Evolutionary conservation across 2,113 vertebrate species (phyloP).

Genomic region (rabbit (Oryctolagus cuniculus)): DNA sequence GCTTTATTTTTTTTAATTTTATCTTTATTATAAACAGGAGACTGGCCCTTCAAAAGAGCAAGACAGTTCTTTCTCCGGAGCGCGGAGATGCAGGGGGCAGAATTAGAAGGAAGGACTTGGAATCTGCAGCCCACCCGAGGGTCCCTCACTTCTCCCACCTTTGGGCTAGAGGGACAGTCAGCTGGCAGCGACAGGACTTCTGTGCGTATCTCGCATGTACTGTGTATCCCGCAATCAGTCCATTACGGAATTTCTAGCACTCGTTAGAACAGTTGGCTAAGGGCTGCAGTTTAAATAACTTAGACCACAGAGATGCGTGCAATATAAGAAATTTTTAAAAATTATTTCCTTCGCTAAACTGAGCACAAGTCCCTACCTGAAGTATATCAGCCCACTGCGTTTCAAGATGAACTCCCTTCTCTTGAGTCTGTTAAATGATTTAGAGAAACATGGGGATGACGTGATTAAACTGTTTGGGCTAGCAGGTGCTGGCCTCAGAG

Average conservation of each 20-base stretch:
- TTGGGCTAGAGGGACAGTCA: conserved; percentile 77
- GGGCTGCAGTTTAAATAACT: conserved; percentile 81
- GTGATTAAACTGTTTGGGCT: conserved; percentile 70
- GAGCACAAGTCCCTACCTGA: conserved; percentile 80
- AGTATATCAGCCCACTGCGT: conserved; percentile 80
- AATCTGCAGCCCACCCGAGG: conserved; percentile 73
- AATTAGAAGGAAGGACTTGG: conserved; percentile 69
- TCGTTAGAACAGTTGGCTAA: conserved; percentile 70
- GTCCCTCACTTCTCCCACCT: conserved; percentile 79
- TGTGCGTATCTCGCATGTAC: conserved; percentile 81
- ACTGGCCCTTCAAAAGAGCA: conserved; percentile 7
- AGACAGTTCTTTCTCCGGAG: conserved; percentile 52
- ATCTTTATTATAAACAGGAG: background rate
- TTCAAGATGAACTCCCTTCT: conserved; percentile 80
- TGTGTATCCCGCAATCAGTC: conserved; percentile 76
- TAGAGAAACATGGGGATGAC: conserved; percentile 77
- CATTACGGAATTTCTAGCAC: conserved; percentile 81
- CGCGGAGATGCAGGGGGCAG: conserved; percentile 69
- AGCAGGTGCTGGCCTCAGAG: conserved; percentile 78
- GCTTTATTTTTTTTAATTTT: background rate
- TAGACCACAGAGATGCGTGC: conserved; percentile 79
- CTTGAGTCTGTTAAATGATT: conserved; percentile 82
- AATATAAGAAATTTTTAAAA: conserved; percentile 82
- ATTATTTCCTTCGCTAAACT: conserved; percentile 82
- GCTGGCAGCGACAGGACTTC: conserved; percentile 81